Conservation (phyloP, 2,113 vertebrate genomes). For the Pogona vitticeps region DNA sequence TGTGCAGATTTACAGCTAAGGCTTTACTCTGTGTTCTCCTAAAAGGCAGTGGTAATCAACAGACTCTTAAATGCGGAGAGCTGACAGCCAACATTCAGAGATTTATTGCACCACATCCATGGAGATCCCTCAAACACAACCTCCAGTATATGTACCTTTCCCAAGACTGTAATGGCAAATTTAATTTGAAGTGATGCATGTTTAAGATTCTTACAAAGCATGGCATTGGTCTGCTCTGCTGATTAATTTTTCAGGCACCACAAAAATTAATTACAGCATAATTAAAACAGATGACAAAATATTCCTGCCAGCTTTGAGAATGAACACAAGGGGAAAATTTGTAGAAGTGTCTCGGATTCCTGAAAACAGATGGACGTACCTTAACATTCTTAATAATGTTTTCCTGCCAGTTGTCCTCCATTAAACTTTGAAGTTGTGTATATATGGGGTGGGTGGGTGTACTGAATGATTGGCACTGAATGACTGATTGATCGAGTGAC, state of each 20-base stretch:
- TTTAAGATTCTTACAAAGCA: not conserved
- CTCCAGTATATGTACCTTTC: not conserved
- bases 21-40: conserved; percentile 32
- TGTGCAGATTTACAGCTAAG: conserved; percentile 29
- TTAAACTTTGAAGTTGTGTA: not conserved
- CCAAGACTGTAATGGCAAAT: not conserved
- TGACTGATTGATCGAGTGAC: not conserved
- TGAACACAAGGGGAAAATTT: not conserved
- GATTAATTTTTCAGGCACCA: not conserved
- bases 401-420: not conserved
- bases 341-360: not conserved
- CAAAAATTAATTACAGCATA: conserved; percentile 3
- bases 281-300: conserved; percentile 7
- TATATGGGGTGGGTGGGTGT: not conserved
- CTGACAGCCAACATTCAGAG: conserved; percentile 26
- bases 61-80: conserved; percentile 11
- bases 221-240: not conserved
- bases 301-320: conserved; percentile 21
- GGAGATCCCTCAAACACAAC: not conserved
- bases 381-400: not conserved
- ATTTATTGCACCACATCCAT: conserved; percentile 14
- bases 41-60: conserved; percentile 43
- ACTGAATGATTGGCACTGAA: too few species aligned
- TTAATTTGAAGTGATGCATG: conserved; percentile 45
- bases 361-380: not conserved